These are phyloP conservation scores for Bubalus kerabau DNA, from an alignment of 2,113 vertebrate species.

Conservation along the genomic window DNA sequence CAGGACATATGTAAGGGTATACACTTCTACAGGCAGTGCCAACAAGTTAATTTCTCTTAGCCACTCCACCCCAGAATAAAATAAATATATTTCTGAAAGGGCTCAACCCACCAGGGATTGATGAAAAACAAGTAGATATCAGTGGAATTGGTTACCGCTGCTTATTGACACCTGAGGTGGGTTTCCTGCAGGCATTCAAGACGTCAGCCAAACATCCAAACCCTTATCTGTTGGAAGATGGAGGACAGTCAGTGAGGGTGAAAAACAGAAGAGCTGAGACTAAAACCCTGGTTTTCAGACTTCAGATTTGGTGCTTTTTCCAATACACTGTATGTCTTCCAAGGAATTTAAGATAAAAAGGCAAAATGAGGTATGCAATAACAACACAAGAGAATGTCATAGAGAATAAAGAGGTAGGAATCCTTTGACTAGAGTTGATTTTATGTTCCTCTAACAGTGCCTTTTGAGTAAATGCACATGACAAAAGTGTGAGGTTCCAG, in stretches of 20 bases:
- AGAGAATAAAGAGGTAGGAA: not conserved
- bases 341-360: not conserved
- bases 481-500: not conserved
- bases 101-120: not conserved
- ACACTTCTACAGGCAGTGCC: not conserved
- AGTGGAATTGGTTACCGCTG: not conserved
- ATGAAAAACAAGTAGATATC: not conserved
- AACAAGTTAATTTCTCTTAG: not conserved
- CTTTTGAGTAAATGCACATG: not conserved
- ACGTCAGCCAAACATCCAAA: not conserved
- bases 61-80: not conserved
- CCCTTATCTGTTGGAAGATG: not conserved
- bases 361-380: not conserved
- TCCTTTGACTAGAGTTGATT: not conserved
- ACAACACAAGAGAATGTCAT: not conserved
- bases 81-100: not conserved
- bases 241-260: not conserved
- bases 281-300: not conserved
- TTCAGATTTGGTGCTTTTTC: not conserved
- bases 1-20: not conserved
- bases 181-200: not conserved
- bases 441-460: not conserved
- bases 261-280: not conserved
- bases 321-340: not conserved
- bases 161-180: not conserved